Evolutionary conservation across 2,888 invertebrate species (phyloP), one percentile per base, ranked within the genome.

Genomic region (Mythimna vitellina): DNA sequence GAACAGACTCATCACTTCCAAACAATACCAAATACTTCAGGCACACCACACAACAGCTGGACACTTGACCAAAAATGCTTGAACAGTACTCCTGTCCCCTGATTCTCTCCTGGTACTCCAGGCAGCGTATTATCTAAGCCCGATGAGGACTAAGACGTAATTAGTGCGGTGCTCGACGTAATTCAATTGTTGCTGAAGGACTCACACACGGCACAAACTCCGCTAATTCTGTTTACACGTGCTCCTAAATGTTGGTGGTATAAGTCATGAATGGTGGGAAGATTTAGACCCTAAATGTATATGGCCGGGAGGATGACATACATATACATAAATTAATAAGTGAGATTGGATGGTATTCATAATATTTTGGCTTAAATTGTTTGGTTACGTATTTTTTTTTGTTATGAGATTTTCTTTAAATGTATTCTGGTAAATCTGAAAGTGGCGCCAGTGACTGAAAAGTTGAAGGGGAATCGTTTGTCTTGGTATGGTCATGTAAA

Each of bases 201-300:
- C 74, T 74, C 71, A 81, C 79, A 83, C 80, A 84, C 78, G 84
- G 84, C 72, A 75, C 81, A 80, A 86, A 86, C 86, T 87, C 84
- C 22, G 81, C 84, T 87, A 87, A 87, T 87, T 85, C 84, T 79
- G 73, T 86, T 86, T 86, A 86, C 86, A 86, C 86, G 80, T 84
- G 71, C 80, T 80, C 54, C 75, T 78, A 71, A 82, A 82, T 77
- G 73, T 61, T 57, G 46, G 35, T 32, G 60, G 70, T 20, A 0
- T 35, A 62, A 73, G 73, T 46, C 29, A 62, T 2, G 53, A 70
- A 75, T 9, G 73, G 12, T 4, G 2, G 29, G 29, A 29, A 29
- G 29, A 29, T 29, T 29, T 29, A 29, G 29, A 29, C 29, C 29
- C 29, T 29, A 29, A 29, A 29, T 29, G 29, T 29, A 29, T 29